A percentile compares a stretch with the other conserved stretches of the same genome.
phyloP scores from a whole-genome alignment of 2,113 vertebrate genomes.

The Carollia perspicillata region DNA sequence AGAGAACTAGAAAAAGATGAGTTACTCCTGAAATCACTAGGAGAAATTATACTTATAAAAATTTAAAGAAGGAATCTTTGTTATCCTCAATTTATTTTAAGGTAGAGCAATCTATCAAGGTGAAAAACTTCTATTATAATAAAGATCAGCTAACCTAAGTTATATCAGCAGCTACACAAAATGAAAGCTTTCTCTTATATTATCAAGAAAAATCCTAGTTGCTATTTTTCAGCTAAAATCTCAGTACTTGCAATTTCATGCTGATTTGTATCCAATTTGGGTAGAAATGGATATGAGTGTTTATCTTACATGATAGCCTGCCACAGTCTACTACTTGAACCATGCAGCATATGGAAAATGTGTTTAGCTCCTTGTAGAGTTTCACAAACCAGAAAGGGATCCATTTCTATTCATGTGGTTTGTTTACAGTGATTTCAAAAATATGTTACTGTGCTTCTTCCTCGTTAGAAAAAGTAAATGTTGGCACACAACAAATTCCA shows the following conservation, averaged over 20 bases:
- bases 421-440: conserved; percentile 51
- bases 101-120: conserved; percentile 27
- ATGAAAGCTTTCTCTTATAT: conserved; percentile 29
- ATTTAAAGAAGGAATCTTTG: neutral
- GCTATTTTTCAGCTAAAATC: conserved; percentile 2
- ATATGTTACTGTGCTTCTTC: conserved; percentile 7
- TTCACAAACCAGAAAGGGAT: conserved; percentile 29
- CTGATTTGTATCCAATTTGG: conserved; percentile 18
- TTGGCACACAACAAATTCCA: neutral
- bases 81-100: conserved; percentile 20
- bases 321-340: neutral
- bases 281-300: conserved; percentile 13
- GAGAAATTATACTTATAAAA: conserved; percentile 61
- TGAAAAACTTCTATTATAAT: neutral
- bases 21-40: conserved; percentile 25
- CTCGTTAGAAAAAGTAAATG: conserved; percentile 14
- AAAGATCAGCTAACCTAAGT: conserved; percentile 15
- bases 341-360: conserved; percentile 50
- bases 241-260: neutral
- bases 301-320: conserved; percentile 52
- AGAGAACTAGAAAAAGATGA: conserved; percentile 64
- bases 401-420: neutral
- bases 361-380: neutral
- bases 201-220: neutral
- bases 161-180: neutral